Conservation (phyloP, 2,113 vertebrate genomes). For the Pionites leucogaster region DNA sequence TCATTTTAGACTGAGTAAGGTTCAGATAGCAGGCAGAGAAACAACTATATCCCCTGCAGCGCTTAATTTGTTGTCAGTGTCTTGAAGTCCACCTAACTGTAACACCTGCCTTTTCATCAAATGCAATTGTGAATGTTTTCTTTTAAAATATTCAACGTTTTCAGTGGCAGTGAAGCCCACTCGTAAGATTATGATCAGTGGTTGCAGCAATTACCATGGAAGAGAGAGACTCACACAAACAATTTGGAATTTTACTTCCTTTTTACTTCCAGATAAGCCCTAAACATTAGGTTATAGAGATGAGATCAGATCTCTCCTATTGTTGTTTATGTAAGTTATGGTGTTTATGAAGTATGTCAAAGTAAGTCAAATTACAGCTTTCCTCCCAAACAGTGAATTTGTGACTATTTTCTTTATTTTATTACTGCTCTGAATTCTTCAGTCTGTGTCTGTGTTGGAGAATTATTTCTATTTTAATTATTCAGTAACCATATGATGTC, state of each 20-base stretch:
- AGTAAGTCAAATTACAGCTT: background rate
- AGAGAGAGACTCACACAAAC: background rate
- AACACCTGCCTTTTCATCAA: background rate
- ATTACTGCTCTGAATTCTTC: background rate
- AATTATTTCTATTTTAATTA: background rate
- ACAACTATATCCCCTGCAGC: accelerated
- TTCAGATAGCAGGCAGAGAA: background rate
- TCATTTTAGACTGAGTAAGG: background rate
- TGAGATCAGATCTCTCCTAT: background rate
- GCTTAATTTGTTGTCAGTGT: background rate
- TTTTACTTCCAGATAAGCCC: background rate
- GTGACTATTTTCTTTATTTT: background rate
- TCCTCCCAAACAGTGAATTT: background rate
- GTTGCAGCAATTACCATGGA: background rate
- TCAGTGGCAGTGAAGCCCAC: background rate
- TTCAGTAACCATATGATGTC: background rate
- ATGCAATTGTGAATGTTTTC: background rate
- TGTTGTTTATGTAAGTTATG: background rate
- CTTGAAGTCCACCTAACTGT: background rate
- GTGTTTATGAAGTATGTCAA: background rate
- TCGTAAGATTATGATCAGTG: background rate
- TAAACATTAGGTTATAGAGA: background rate
- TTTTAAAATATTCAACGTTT: background rate
- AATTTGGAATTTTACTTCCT: background rate
- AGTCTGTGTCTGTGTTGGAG: background rate